Evolutionary conservation across 2,888 invertebrate species (phyloP).

Genomic region (Hypselothyrea guttata): DNA sequence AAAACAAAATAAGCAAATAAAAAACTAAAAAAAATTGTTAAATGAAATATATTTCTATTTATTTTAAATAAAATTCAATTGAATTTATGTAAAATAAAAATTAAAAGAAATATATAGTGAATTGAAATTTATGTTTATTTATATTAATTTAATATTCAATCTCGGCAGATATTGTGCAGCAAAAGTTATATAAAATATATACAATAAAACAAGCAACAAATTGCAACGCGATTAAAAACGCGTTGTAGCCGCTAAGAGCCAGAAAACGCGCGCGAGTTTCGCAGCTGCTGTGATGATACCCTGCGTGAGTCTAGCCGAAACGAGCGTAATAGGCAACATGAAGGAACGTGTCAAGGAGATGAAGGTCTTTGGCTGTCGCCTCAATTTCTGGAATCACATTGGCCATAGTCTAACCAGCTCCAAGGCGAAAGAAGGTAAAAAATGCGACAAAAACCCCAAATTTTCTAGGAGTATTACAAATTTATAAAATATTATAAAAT

Average conservation of each 20-base stretch:
- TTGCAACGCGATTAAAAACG: conserved; percentile 1
- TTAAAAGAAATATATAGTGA: too few relatives aligned
- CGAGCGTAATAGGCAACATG: conserved; percentile 83
- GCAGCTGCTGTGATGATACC: conserved; percentile 80
- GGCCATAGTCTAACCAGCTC: conserved; percentile 81
- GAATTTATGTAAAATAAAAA: too few relatives aligned
- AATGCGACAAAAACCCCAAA: too few relatives aligned
- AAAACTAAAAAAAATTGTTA: conserved; percentile 20
- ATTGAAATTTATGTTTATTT: too few relatives aligned
- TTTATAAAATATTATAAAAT: conserved; percentile 2
- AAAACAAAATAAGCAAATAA: too few relatives aligned
- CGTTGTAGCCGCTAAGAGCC: conserved; percentile 59
- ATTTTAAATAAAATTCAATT: too few relatives aligned
- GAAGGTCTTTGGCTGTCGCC: conserved; percentile 83
- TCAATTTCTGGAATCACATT: conserved; percentile 84
- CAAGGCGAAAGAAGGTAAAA: conserved; percentile 80
- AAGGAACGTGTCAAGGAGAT: conserved; percentile 84
- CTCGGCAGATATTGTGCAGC: conserved; percentile 25
- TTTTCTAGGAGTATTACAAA: not conserved
- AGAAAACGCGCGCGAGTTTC: conserved; percentile 22
- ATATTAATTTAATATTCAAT: too few relatives aligned
- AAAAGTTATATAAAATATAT: conserved; percentile 1
- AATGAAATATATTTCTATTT: conserved; percentile 12
- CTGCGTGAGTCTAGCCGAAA: conserved; percentile 83
- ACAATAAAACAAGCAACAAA: conserved; percentile 20